Evolutionary conservation across 2,113 vertebrate genomes (phyloP).

Genomic region (Amblyornis subalaris): DNA sequence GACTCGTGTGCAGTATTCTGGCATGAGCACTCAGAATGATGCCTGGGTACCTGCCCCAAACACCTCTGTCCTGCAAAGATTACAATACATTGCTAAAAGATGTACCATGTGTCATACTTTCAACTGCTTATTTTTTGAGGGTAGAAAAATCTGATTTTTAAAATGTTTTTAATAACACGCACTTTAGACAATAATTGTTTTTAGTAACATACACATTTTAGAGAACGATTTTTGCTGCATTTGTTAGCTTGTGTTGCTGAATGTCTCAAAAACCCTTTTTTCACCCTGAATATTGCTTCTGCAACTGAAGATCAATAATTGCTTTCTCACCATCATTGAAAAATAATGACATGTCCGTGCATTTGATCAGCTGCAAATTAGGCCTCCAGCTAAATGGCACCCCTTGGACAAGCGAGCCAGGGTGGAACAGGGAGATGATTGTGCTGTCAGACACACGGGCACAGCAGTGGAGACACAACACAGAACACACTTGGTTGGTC

Average conservation of each 20-base stretch:
- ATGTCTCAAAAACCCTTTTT: not conserved
- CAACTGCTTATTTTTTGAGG: not conserved
- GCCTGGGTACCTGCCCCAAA: not conserved
- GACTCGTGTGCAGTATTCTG: not conserved
- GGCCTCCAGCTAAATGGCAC: not conserved
- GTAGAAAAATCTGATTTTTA: not conserved
- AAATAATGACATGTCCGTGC: not conserved
- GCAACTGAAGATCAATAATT: not conserved
- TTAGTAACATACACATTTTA: not conserved
- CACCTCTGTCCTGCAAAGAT: not conserved
- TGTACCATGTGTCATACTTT: not conserved
- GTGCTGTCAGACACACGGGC: not conserved
- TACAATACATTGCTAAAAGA: not conserved
- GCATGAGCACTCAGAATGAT: not conserved
- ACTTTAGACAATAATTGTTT: not conserved
- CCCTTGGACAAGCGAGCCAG: not conserved
- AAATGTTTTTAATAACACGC: not conserved
- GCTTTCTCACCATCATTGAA: not conserved
- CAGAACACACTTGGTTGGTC: not conserved
- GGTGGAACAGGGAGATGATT: not conserved
- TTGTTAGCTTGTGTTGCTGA: not conserved
- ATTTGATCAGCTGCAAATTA: conserved; percentile 16
- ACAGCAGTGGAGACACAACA: not conserved
- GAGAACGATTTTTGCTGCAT: not conserved
- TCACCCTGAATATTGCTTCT: not conserved